These are phyloP conservation scores for Cerastis leucographa DNA, from an alignment of 2,888 invertebrate genomes.

Conservation along the genomic window DNA sequence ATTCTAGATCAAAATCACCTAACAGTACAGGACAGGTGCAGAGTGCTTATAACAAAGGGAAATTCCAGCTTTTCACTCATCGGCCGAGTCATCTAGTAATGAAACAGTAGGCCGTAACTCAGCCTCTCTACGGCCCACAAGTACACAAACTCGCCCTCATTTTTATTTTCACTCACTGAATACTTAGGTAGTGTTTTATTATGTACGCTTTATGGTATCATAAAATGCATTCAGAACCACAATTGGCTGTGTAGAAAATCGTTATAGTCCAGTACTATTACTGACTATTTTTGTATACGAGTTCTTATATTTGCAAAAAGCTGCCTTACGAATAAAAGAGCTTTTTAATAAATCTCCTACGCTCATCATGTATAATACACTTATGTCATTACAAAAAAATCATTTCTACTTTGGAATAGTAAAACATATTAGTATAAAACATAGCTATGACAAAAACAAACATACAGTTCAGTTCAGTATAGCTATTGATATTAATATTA, in stretches of 20 bases:
- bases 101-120: conserved; percentile 77
- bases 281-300: conserved; percentile 2
- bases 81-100: conserved; percentile 85
- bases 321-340: background rate
- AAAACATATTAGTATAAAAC: background rate
- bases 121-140: conserved; percentile 70
- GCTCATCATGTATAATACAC: background rate
- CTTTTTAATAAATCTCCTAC: conserved; percentile 1
- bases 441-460: background rate
- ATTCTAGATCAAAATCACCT: conserved; percentile 62
- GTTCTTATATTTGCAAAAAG: background rate
- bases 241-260: conserved; percentile 65
- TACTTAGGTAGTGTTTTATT: conserved; percentile 75
- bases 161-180: conserved; percentile 80
- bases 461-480: background rate
- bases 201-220: conserved; percentile 72
- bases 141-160: conserved; percentile 71
- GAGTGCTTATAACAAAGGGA: conserved; percentile 83
- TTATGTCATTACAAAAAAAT: background rate
- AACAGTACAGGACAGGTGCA: conserved; percentile 66
- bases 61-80: conserved; percentile 79
- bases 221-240: conserved; percentile 74
- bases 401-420: background rate
- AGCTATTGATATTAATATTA: background rate
- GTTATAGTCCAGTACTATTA: conserved; percentile 37